Conservation (phyloP, 2,113 vertebrate genomes). For the Lasiurus cinereus region DNA sequence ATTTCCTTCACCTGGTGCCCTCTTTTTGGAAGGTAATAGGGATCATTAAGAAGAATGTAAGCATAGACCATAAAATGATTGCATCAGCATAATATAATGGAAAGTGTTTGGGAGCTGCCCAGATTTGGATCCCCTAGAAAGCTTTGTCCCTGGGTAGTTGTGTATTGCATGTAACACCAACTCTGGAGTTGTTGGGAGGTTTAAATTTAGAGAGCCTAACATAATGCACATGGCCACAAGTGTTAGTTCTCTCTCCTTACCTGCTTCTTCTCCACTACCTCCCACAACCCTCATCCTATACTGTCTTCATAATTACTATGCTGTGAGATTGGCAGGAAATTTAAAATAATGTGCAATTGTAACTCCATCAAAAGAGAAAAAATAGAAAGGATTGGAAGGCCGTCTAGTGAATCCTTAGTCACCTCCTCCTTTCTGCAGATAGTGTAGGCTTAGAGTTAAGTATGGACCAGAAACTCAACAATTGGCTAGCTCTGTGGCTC, state of each 20-base stretch:
- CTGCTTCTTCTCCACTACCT: background rate
- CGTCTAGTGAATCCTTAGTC: background rate
- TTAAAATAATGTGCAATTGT: background rate
- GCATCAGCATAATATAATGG: background rate
- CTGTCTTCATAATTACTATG: background rate
- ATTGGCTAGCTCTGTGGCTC: background rate
- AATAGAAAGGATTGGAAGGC: background rate
- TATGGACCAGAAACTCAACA: conserved; percentile 74
- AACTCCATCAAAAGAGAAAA: background rate
- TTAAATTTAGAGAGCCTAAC: background rate
- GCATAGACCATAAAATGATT: background rate
- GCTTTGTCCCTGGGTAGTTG: background rate
- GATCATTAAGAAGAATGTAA: background rate
- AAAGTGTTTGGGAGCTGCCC: background rate
- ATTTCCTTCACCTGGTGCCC: background rate
- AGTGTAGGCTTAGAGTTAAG: background rate
- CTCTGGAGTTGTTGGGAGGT: background rate
- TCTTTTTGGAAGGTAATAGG: background rate
- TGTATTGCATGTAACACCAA: background rate
- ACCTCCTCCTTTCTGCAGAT: background rate
- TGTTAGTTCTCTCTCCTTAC: background rate
- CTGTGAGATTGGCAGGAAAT: background rate
- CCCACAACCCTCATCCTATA: accelerated
- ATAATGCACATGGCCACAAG: background rate
- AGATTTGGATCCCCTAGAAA: background rate